Percentiles rank a stretch among this genome's conserved stretches.
These are phyloP conservation scores for Leptatherina wallacei DNA, from an alignment of 2,797 vertebrate genomes.

Conservation along the genomic window DNA sequence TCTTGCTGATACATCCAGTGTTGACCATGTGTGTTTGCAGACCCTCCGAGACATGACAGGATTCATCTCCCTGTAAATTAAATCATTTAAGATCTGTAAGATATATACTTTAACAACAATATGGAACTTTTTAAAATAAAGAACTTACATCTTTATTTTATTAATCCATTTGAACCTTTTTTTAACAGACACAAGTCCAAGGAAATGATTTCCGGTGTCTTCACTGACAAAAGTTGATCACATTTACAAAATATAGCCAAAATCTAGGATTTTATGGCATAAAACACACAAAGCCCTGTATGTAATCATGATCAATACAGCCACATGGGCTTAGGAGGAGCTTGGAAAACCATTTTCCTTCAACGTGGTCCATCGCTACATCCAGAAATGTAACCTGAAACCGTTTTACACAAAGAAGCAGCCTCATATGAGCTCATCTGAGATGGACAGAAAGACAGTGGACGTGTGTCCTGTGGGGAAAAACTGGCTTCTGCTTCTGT, in stretches of 20 bases:
- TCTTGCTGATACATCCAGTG: constrained; percentile 3
- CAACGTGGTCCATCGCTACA: too few species aligned
- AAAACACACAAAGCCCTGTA: too few species aligned
- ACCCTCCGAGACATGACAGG: constrained; percentile 3
- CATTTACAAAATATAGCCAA: neutral
- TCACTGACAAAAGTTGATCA: neutral
- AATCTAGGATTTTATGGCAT: neutral
- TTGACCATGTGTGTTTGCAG: constrained; percentile 15
- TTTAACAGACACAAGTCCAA: neutral
- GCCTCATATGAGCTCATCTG: too few species aligned
- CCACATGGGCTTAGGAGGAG: too few species aligned
- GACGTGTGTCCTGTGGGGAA: too few species aligned
- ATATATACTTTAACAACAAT: neutral
- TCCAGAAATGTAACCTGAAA: too few species aligned
- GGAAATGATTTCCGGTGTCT: neutral
- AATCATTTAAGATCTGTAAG: neutral
- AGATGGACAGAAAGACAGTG: too few species aligned
- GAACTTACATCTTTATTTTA: neutral
- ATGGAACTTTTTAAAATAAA: too few species aligned
- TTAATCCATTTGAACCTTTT: neutral
- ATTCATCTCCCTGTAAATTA: neutral
- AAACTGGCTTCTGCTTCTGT: too few species aligned
- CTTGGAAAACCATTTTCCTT: too few species aligned
- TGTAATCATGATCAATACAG: too few species aligned
- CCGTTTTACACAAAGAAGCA: too few species aligned